Conservation (phyloP, 2,113 vertebrate genomes). For the Lepus timidus region DNA sequence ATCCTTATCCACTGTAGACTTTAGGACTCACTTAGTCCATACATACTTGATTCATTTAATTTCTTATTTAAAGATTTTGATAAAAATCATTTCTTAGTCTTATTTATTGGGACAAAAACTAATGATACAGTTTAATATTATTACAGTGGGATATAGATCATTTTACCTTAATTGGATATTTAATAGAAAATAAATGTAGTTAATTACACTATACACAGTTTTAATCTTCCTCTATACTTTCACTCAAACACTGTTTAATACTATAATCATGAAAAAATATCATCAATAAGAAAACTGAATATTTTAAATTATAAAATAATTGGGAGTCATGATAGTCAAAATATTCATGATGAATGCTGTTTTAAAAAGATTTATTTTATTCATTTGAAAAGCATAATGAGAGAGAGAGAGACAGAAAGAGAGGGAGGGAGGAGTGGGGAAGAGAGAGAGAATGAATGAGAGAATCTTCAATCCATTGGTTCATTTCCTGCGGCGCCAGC, state of each 20-base stretch:
- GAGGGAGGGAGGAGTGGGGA: too few species aligned
- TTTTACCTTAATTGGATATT: too few species aligned
- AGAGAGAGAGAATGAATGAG: too few species aligned
- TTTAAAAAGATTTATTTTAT: too few species aligned
- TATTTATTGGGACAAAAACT: not conserved
- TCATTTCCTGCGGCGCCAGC: too few species aligned
- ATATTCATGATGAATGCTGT: not conserved
- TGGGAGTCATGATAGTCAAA: not conserved
- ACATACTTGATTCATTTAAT: not conserved
- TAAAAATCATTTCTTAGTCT: not conserved
- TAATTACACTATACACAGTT: not conserved
- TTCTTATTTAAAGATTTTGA: constrained; percentile 31
- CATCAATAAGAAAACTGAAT: not conserved
- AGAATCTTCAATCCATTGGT: too few species aligned
- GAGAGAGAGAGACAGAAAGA: too few species aligned
- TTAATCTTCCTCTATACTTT: not conserved
- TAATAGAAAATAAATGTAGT: not conserved
- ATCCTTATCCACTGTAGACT: not conserved
- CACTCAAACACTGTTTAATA: constrained; percentile 16
- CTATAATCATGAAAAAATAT: not conserved
- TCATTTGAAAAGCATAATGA: too few species aligned
- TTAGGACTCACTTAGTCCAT: not conserved
- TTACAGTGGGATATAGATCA: not conserved
- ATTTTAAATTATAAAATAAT: constrained; percentile 18
- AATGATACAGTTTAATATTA: not conserved